Percentiles rank a stretch among this genome's conserved stretches.
Conservation (phyloP, 2,888 invertebrate species). For the Clostera curtula region DNA sequence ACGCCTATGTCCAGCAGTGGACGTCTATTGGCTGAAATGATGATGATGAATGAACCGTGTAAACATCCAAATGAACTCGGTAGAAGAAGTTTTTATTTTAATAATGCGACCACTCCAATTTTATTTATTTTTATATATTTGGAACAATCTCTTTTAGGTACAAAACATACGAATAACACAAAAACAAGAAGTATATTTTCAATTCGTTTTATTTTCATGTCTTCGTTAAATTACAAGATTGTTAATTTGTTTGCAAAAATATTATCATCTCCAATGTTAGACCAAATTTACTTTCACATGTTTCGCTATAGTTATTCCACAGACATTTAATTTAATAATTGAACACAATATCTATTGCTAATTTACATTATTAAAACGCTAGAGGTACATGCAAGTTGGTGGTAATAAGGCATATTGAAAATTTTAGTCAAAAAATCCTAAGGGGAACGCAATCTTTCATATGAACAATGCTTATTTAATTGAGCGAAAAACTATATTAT, state of each 20-base stretch:
- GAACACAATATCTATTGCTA: constrained; percentile 26
- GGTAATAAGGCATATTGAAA: constrained; percentile 13
- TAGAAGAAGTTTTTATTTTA: no score
- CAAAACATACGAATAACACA: no score
- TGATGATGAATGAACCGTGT: no score
- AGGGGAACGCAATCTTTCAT: constrained; percentile 15
- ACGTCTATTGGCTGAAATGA: no score
- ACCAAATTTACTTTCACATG: constrained; percentile 12
- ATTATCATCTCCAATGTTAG: constrained; percentile 35
- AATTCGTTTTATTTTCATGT: constrained; percentile 52
- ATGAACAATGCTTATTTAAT: constrained; percentile 41
- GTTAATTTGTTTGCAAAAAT: constrained; percentile 65
- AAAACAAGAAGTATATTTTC: constrained; percentile 19
- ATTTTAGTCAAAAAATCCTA: constrained; percentile 12
- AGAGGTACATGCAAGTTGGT: constrained; percentile 20
- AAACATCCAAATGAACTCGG: no score
- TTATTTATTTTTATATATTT: no score
- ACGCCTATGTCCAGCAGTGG: no score
- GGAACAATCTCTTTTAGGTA: no score
- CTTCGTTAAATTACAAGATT: constrained; percentile 46
- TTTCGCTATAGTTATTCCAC: neutral
- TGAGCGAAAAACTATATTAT: constrained; percentile 55
- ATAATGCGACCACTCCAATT: no score
- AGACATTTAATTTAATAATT: constrained; percentile 5
- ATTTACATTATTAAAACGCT: constrained; percentile 17